These are phyloP conservation scores for Aspidapion aeneum DNA, from an alignment of 2,888 invertebrate genomes.

Conservation along the genomic window DNA sequence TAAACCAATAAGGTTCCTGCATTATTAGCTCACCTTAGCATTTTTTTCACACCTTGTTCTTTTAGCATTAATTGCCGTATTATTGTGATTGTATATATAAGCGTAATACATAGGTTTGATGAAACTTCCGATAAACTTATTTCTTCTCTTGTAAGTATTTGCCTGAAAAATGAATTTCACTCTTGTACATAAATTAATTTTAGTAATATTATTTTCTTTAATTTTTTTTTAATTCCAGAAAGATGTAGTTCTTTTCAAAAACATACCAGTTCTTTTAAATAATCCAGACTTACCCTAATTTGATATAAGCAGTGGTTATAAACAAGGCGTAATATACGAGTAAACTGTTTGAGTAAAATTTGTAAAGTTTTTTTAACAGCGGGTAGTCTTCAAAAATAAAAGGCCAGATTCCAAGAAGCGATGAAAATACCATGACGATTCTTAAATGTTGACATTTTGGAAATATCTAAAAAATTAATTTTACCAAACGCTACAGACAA, in stretches of 20 bases:
- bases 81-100: constrained; percentile 26
- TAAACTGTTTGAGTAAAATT: constrained; percentile 17
- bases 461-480: constrained; percentile 22
- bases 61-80: constrained; percentile 25
- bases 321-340: constrained; percentile 17
- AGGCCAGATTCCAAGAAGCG: constrained; percentile 24
- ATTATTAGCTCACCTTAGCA: background rate
- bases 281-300: constrained; percentile 6
- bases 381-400: constrained; percentile 22
- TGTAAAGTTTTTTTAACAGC: constrained; percentile 13
- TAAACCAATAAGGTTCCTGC: too few species aligned
- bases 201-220: too few species aligned
- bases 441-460: constrained; percentile 22
- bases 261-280: too few species aligned
- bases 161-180: background rate
- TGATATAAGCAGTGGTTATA: constrained; percentile 14
- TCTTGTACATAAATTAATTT: too few species aligned
- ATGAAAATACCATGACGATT: constrained; percentile 22
- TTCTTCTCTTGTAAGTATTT: constrained; percentile 6
- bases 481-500: background rate
- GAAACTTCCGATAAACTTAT: constrained; percentile 22
- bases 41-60: constrained; percentile 1
- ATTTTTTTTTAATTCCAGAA: too few species aligned
- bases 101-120: constrained; percentile 26
- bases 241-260: too few species aligned